These are phyloP conservation scores for Periophthalmus magnuspinnatus DNA, from an alignment of 2,797 vertebrate genomes.

Conservation along the genomic window DNA sequence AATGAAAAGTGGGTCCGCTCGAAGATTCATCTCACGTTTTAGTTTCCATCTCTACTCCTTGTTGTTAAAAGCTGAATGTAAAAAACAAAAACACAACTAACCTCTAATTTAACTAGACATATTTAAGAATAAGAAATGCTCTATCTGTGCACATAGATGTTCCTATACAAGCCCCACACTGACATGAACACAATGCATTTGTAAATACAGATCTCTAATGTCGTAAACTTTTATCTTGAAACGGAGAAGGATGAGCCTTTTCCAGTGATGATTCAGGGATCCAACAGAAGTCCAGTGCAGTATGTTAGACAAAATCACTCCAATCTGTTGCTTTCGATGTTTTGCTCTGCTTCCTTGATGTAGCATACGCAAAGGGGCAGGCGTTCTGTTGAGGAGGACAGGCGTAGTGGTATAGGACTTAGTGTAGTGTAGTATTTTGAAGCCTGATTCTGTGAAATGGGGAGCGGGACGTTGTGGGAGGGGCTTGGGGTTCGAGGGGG, in stretches of 20 bases:
- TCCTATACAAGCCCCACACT: constrained; percentile 70
- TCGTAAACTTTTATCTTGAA: constrained; percentile 74
- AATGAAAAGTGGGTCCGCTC: constrained; percentile 32
- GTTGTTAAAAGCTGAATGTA: constrained; percentile 78
- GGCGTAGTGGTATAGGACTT: constrained; percentile 59
- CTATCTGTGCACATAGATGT: constrained; percentile 75
- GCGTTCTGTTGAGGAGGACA: constrained; percentile 39
- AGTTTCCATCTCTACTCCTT: constrained; percentile 50
- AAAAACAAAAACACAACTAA: constrained; percentile 72
- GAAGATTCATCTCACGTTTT: constrained; percentile 25
- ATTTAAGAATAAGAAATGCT: constrained; percentile 75
- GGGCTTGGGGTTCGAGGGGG: not conserved
- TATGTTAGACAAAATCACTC: constrained; percentile 59
- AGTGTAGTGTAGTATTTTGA: constrained; percentile 65
- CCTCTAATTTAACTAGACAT: constrained; percentile 76
- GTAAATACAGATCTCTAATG: constrained; percentile 79
- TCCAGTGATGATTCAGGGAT: constrained; percentile 80
- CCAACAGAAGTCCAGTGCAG: constrained; percentile 73
- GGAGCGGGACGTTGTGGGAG: constrained; percentile 7
- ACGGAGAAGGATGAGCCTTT: constrained; percentile 75
- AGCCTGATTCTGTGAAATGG: constrained; percentile 64
- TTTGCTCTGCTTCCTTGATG: constrained; percentile 62
- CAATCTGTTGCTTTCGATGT: constrained; percentile 61
- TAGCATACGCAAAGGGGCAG: constrained; percentile 64
- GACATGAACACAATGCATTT: constrained; percentile 70